Conservation (phyloP, 2,797 vertebrate species). For the Eulemur mongoz region DNA sequence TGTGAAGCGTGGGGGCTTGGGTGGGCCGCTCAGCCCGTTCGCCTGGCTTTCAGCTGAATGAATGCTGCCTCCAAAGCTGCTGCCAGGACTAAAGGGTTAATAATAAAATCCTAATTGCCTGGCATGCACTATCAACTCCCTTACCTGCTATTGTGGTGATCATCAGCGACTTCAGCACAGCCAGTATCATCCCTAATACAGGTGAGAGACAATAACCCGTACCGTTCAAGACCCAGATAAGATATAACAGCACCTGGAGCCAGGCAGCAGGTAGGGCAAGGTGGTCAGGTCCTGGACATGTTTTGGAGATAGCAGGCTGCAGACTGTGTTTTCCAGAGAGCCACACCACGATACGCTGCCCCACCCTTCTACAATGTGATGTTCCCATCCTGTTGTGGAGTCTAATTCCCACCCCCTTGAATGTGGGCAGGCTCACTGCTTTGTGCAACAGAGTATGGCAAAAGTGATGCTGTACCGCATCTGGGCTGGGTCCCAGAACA, state of each 20-base stretch:
- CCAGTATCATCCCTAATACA: accelerated
- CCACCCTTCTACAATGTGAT: accelerated
- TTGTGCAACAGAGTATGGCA: accelerated
- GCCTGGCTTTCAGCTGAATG: background rate
- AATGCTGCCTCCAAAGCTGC: background rate
- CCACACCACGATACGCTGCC: accelerated
- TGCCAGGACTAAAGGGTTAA: background rate
- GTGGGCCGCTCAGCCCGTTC: accelerated
- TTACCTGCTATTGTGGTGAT: too few relatives aligned
- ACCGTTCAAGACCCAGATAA: too few relatives aligned
- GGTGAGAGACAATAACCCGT: accelerated
- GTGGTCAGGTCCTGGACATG: accelerated
- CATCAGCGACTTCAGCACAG: accelerated
- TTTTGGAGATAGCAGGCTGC: background rate
- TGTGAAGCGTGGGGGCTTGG: accelerated
- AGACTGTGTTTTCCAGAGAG: too few relatives aligned
- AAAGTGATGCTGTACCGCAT: accelerated
- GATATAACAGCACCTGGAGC: accelerated
- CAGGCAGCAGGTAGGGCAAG: accelerated
- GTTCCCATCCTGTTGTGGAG: accelerated
- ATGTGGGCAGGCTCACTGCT: accelerated
- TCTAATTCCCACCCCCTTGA: background rate
- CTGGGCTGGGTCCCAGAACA: accelerated
- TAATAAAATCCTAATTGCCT: background rate
- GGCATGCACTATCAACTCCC: accelerated